phyloP scores from a whole-genome alignment of 2,113 vertebrate species.

The Mixornis gularis region DNA sequence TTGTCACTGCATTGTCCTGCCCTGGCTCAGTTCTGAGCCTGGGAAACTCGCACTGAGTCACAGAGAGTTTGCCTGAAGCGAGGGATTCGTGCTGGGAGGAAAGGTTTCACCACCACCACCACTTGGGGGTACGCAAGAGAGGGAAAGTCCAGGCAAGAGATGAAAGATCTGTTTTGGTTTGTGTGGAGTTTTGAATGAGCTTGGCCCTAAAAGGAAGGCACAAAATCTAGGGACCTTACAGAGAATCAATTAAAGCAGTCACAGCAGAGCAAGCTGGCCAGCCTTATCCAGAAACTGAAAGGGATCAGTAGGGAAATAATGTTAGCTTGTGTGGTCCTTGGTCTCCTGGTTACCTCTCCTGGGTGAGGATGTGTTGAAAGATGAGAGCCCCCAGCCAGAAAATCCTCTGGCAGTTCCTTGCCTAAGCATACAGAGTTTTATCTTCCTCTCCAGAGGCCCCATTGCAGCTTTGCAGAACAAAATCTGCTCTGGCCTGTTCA shows the following conservation, averaged over 20 bases:
- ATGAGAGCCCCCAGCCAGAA: background rate
- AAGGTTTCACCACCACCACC: background rate
- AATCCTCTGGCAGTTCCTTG: background rate
- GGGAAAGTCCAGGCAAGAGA: background rate
- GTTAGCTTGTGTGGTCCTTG: background rate
- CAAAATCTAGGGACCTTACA: background rate
- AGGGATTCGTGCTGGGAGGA: background rate
- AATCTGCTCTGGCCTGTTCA: background rate
- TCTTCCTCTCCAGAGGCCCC: background rate
- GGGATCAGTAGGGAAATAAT: fast-evolving
- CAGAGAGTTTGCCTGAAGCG: background rate
- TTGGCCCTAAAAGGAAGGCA: background rate
- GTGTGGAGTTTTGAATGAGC: background rate
- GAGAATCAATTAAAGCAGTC: background rate
- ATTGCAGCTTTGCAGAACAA: background rate
- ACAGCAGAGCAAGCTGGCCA: background rate
- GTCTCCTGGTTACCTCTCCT: background rate
- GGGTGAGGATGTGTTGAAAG: background rate
- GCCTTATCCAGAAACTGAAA: background rate
- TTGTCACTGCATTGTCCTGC: background rate
- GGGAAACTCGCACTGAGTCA: background rate
- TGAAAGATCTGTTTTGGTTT: background rate
- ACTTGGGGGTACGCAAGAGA: background rate
- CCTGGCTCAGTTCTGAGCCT: background rate
- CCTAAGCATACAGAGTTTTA: background rate